A percentile compares a stretch with the other conserved stretches of the same genome.
These are phyloP conservation scores for Hydrozoanthus gracilis DNA, from an alignment of 92 coral and sea anemone genomes.

Conservation along the genomic window DNA sequence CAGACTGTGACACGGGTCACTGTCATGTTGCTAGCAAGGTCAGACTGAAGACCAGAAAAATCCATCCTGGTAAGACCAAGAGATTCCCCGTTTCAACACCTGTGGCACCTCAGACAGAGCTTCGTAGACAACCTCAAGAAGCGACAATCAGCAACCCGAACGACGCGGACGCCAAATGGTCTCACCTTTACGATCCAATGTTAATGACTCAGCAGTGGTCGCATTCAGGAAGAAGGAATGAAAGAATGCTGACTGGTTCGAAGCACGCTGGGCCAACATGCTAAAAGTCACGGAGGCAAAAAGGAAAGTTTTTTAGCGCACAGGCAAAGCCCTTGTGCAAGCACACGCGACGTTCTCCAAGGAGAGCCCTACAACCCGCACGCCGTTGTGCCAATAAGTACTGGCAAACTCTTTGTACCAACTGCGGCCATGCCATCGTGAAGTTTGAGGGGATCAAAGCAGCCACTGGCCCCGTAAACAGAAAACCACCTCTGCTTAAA, in stretches of 20 bases:
- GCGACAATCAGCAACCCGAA: not conserved
- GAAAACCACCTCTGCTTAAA: too few species aligned
- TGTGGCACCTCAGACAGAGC: conserved; percentile 49
- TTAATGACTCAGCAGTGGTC: not conserved
- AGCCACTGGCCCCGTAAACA: too few species aligned
- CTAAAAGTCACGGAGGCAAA: not conserved
- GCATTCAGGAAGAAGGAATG: too few species aligned
- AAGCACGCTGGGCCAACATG: not conserved
- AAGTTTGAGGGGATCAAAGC: too few species aligned
- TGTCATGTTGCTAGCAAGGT: conserved; percentile 45
- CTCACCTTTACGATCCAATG: not conserved
- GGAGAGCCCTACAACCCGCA: too few species aligned
- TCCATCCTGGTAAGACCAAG: conserved; percentile 31
- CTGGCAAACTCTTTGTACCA: too few species aligned
- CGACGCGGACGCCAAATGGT: conserved; percentile 1
- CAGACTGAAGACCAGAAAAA: conserved; percentile 51
- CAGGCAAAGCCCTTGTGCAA: too few species aligned
- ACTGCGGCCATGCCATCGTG: too few species aligned
- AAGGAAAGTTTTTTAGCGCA: not conserved
- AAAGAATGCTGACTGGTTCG: not conserved
- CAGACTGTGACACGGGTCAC: conserved; percentile 59
- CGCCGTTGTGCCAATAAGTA: too few species aligned
- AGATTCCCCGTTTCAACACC: conserved; percentile 49
- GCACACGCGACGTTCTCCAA: too few species aligned
- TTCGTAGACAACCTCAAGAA: conserved; percentile 37